A percentile compares a stretch with the other conserved stretches of the same genome.
These are phyloP conservation scores for Parapsyche elsis DNA, from an alignment of 1,140 invertebrate species.

Conservation along the genomic window DNA sequence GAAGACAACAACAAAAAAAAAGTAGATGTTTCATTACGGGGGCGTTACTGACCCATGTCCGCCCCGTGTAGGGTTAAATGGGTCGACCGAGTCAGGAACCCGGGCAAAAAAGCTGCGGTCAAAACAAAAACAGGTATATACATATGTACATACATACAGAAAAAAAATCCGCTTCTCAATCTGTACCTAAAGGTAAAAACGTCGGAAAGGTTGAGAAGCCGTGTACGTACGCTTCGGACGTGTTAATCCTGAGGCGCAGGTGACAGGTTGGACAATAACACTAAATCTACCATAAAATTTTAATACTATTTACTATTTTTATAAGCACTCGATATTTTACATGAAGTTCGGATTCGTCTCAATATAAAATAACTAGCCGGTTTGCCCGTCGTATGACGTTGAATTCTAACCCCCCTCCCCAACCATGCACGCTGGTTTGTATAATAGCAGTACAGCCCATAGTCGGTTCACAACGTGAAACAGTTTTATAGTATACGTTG, in stretches of 20 bases:
- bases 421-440: too few species aligned
- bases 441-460: too few species aligned
- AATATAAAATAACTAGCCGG: too few species aligned
- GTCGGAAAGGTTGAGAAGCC: not conserved
- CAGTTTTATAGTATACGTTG: too few species aligned
- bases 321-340: too few species aligned
- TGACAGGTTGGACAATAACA: not conserved
- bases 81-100: conserved; percentile 22
- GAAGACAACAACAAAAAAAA: conserved; percentile 3
- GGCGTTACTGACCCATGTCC: conserved; percentile 42
- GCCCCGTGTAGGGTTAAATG: conserved; percentile 39
- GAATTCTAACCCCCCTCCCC: too few species aligned
- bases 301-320: too few species aligned
- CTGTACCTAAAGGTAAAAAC: not conserved
- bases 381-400: too few species aligned
- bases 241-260: not conserved
- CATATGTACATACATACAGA: not conserved
- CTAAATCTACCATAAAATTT: too few species aligned
- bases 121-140: conserved; percentile 41
- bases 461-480: too few species aligned
- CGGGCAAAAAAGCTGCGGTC: conserved; percentile 35
- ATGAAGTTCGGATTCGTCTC: too few species aligned
- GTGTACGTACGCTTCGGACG: not conserved
- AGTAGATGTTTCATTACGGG: conserved; percentile 40
- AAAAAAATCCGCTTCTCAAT: not conserved